These are phyloP conservation scores for Drosophila rhopaloa DNA, from an alignment of 1,140 invertebrate species.

Conservation along the genomic window DNA sequence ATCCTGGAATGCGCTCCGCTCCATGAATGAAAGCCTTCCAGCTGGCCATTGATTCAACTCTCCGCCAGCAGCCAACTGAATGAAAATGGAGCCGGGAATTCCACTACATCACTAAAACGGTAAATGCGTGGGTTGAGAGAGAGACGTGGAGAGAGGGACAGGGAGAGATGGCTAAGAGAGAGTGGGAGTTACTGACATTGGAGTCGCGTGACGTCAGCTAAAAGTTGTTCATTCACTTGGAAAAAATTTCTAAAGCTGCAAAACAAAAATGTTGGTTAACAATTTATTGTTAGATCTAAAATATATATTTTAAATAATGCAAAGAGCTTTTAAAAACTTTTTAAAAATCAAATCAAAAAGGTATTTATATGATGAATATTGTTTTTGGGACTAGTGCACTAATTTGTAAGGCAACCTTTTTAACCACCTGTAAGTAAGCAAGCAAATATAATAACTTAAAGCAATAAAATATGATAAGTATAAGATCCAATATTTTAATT, in stretches of 20 bases:
- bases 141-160: not conserved
- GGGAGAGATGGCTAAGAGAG: not conserved
- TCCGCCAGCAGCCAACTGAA: conserved; percentile 22
- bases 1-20: conserved; percentile 18
- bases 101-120: conserved; percentile 20
- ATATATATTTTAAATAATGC: too few species aligned
- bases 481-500: too few species aligned
- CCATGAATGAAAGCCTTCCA: conserved; percentile 45
- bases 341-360: not conserved
- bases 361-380: too few species aligned
- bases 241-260: not conserved
- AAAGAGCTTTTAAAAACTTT: not conserved
- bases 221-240: not conserved
- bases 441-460: too few species aligned
- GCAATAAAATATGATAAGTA: too few species aligned
- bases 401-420: too few species aligned
- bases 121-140: conserved; percentile 16
- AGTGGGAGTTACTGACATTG: conserved; percentile 21
- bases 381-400: too few species aligned
- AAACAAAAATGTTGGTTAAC: too few species aligned
- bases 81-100: conserved; percentile 45
- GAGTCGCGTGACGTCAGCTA: conserved; percentile 37
- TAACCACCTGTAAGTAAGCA: too few species aligned
- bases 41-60: conserved; percentile 19
- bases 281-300: too few species aligned